Conservation (phyloP, 2,888 invertebrate genomes). For the Spialia ferax region DNA sequence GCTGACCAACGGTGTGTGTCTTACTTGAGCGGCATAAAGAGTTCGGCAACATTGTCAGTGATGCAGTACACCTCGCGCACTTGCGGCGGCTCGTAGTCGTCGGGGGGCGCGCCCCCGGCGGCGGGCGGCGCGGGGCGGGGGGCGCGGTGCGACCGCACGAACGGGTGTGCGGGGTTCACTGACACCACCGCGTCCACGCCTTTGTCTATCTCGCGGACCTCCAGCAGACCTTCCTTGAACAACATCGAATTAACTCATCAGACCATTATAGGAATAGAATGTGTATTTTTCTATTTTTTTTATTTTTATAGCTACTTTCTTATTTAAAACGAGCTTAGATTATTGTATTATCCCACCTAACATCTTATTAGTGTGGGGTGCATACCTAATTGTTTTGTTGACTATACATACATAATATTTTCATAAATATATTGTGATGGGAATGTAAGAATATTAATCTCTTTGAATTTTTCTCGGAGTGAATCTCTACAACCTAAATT, state of each 20-base stretch:
- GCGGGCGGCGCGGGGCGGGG: conserved; percentile 45
- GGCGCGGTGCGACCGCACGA: conserved; percentile 65
- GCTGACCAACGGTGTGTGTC: conserved; percentile 1
- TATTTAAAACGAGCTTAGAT: too few species aligned
- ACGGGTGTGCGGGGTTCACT: conserved; percentile 88
- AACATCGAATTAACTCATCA: conserved; percentile 1
- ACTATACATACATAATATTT: too few species aligned
- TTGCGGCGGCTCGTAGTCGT: conserved; percentile 75
- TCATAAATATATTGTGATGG: too few species aligned
- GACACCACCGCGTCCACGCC: conserved; percentile 93
- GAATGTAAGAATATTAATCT: too few species aligned
- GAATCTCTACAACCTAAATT: too few species aligned
- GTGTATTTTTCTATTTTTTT: too few species aligned
- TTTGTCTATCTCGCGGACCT: conserved; percentile 89
- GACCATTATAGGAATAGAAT: too few species aligned
- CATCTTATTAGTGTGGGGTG: too few species aligned
- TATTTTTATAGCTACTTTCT: too few species aligned
- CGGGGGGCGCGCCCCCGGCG: conserved; percentile 45
- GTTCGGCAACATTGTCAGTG: conserved; percentile 88
- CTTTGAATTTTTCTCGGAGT: too few species aligned
- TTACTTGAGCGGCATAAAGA: conserved; percentile 87
- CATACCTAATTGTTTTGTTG: too few species aligned
- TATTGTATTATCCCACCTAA: too few species aligned
- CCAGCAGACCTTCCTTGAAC: conserved; percentile 86
- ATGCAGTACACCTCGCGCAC: conserved; percentile 90